These are phyloP conservation scores for Coremacera marginata DNA, from an alignment of 2,888 invertebrate genomes.

Conservation along the genomic window DNA sequence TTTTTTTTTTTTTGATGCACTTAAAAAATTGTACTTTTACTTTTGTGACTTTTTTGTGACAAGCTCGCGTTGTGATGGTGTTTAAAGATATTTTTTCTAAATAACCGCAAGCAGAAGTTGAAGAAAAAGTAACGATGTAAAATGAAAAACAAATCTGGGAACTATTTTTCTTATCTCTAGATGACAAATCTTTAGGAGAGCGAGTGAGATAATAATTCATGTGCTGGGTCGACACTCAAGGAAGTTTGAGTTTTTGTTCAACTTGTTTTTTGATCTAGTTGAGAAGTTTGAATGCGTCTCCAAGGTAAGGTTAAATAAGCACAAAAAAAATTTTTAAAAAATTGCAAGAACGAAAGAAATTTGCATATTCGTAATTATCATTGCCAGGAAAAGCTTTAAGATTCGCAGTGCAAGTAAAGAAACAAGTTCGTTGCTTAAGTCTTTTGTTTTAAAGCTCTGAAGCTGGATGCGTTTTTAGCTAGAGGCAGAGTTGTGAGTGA, in stretches of 20 bases:
- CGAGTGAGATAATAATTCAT: neutral
- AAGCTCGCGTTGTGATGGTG: neutral
- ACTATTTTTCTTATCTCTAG: neutral
- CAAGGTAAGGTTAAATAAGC: too few relatives aligned
- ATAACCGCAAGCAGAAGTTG: slow-evolving; percentile 16
- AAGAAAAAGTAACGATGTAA: neutral
- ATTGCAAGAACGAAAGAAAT: too few relatives aligned
- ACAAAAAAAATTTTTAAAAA: too few relatives aligned
- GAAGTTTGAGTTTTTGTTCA: too few relatives aligned
- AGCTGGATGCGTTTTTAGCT: too few relatives aligned
- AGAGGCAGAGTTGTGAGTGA: too few relatives aligned
- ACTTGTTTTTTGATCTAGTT: too few relatives aligned
- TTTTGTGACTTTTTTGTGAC: neutral
- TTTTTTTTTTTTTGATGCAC: neutral
- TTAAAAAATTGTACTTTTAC: slow-evolving; percentile 3
- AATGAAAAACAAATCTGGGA: slow-evolving; percentile 1
- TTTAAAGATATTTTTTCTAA: neutral
- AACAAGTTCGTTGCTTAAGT: neutral
- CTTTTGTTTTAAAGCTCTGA: neutral
- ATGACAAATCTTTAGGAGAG: neutral
- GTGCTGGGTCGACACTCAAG: neutral
- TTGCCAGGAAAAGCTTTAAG: too few relatives aligned
- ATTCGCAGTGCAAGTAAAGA: too few relatives aligned
- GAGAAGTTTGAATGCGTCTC: too few relatives aligned
- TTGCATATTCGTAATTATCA: too few relatives aligned